These are phyloP conservation scores for Spodoptera litura DNA, from an alignment of 1,140 invertebrate species.

Conservation along the genomic window DNA sequence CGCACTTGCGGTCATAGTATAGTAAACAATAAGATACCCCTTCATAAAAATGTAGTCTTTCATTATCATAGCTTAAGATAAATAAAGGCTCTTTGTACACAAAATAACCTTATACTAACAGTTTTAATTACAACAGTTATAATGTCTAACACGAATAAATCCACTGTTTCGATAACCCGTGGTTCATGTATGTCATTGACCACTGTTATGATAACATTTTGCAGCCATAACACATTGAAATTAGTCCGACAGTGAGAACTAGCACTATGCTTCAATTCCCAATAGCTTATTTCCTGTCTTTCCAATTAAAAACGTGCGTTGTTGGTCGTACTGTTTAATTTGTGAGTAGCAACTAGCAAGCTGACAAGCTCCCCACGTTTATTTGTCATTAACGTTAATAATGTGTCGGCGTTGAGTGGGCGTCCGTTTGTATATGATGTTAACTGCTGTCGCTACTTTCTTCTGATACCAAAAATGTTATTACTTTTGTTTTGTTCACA, in stretches of 20 bases:
- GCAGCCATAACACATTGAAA: conserved; percentile 5
- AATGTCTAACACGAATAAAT: neutral
- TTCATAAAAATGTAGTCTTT: no score
- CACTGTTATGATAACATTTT: conserved; percentile 23
- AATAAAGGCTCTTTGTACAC: no score
- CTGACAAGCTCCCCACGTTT: neutral
- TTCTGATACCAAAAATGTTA: neutral
- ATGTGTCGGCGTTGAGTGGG: neutral
- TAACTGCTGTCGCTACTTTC: neutral
- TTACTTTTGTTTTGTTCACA: neutral
- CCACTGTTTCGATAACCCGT: conserved; percentile 13
- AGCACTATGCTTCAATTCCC: conserved; percentile 6
- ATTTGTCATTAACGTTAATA: neutral
- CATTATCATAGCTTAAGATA: no score
- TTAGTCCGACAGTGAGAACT: conserved; percentile 16
- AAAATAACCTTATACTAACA: no score
- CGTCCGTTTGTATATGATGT: no score
- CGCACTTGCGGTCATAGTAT: no score
- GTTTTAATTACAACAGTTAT: no score
- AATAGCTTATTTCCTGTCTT: conserved; percentile 30
- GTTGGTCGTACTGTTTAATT: conserved; percentile 17
- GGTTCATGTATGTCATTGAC: conserved; percentile 7
- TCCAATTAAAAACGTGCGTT: conserved; percentile 15
- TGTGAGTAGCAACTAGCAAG: no score
- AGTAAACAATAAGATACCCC: no score